A percentile compares a stretch with the other conserved stretches of the same genome.
Evolutionary conservation across 2,113 vertebrate species (phyloP).

Genomic region (Neomonachus schauinslandi): DNA sequence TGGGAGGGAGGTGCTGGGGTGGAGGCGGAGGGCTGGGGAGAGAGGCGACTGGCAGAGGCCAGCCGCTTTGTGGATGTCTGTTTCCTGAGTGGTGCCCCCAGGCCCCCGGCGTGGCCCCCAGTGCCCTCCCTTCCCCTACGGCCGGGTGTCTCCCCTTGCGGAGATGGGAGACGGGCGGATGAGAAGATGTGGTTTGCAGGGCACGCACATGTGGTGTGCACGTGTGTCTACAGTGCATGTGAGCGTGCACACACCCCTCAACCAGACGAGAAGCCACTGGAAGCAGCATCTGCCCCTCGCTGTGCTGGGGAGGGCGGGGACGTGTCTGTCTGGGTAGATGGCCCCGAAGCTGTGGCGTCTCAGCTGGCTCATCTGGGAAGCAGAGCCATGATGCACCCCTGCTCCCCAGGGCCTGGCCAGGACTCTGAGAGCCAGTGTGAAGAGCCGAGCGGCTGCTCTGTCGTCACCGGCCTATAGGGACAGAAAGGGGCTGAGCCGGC

Average conservation of each 20-base stretch:
- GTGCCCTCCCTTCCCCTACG: not conserved
- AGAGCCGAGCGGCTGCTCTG: not conserved
- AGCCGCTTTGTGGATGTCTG: not conserved
- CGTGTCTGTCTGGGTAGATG: accelerated
- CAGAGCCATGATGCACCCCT: accelerated
- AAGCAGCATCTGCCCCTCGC: accelerated
- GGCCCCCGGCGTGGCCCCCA: accelerated
- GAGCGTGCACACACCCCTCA: not conserved
- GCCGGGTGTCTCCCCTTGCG: too few relatives aligned
- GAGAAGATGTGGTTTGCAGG: not conserved
- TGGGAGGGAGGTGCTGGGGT: not conserved
- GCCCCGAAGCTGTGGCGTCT: not conserved
- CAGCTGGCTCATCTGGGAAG: not conserved
- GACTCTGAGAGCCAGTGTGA: accelerated
- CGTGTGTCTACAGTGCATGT: accelerated
- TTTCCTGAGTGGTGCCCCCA: not conserved
- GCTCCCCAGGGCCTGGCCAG: too few relatives aligned
- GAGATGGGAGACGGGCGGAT: accelerated
- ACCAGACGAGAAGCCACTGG: not conserved
- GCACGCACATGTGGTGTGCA: not conserved
- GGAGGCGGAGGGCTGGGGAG: not conserved
- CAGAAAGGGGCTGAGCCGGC: not conserved
- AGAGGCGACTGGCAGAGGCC: not conserved
- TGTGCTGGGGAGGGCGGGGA: accelerated
- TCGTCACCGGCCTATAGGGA: too few relatives aligned